These are phyloP conservation scores for Koerneria pararmatus DNA, from an alignment of 2,888 invertebrate genomes.

Conservation along the genomic window DNA sequence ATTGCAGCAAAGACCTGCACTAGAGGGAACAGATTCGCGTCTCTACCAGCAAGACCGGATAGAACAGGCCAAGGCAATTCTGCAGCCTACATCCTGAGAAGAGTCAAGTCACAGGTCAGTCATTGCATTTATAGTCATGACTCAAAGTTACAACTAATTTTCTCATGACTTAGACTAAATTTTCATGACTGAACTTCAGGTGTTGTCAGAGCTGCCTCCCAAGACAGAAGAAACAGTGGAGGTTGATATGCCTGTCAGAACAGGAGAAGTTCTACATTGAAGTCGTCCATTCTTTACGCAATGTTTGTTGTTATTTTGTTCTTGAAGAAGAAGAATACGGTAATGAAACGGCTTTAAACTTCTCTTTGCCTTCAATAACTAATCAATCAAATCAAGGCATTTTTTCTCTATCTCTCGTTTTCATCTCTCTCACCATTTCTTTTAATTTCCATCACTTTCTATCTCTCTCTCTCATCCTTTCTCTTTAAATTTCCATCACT, in stretches of 20 bases:
- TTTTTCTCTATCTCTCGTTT: no score
- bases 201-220: conserved; percentile 72
- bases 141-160: conserved; percentile 59
- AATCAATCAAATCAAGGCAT: no score
- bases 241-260: conserved; percentile 70
- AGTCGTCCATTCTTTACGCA: conserved; percentile 35
- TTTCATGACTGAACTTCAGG: conserved; percentile 29
- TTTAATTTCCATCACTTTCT: no score
- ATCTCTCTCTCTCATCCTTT: no score
- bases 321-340: no score
- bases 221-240: conserved; percentile 74
- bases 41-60: conserved; percentile 86
- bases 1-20: conserved; percentile 34
- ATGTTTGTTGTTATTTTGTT: no score
- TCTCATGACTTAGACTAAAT: no score
- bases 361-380: no score
- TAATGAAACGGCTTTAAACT: no score
- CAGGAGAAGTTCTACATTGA: conserved; percentile 73
- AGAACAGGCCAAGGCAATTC: conserved; percentile 85
- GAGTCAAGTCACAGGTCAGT: conserved; percentile 72
- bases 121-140: not conserved
- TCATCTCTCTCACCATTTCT: no score
- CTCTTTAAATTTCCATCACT: no score
- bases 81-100: conserved; percentile 89
- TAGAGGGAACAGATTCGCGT: conserved; percentile 61